phyloP scores from a whole-genome alignment of 2,113 vertebrate species.

The Accipiter cooperii region DNA sequence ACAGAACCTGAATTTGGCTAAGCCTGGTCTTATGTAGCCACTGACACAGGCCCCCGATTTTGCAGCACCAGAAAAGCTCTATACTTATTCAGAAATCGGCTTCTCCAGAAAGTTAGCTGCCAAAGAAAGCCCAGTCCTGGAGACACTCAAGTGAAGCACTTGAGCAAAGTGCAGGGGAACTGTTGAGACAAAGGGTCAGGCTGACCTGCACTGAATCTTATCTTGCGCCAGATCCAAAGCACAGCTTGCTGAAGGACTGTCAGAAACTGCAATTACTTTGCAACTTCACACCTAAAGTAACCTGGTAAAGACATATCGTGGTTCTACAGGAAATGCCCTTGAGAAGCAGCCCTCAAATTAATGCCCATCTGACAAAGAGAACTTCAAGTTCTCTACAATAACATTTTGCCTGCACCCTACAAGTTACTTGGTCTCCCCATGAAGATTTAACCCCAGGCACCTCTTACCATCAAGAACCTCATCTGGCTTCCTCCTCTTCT shows the following conservation, averaged over 20 bases:
- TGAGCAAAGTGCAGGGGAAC: not conserved
- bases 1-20: not conserved
- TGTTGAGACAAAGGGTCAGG: not conserved
- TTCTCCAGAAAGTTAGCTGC: not conserved
- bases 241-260: not conserved
- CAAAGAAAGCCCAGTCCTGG: not conserved
- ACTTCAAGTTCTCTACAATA: not conserved
- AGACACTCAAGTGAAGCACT: not conserved
- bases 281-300: not conserved
- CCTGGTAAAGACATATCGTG: rapidly evolving
- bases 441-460: not conserved
- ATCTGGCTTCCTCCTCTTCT: conserved; percentile 95
- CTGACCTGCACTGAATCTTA: not conserved
- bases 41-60: too few relatives aligned
- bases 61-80: not conserved
- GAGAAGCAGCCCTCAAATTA: not conserved
- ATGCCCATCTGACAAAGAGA: rapidly evolving
- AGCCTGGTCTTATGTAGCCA: not conserved
- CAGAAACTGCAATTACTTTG: not conserved
- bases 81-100: not conserved
- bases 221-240: not conserved
- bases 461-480: conserved; percentile 86
- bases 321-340: not conserved
- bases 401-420: not conserved
- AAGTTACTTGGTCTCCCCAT: too few relatives aligned